Evolutionary conservation across 1,140 invertebrate genomes (phyloP).

Genomic region (Drosophila erecta): DNA sequence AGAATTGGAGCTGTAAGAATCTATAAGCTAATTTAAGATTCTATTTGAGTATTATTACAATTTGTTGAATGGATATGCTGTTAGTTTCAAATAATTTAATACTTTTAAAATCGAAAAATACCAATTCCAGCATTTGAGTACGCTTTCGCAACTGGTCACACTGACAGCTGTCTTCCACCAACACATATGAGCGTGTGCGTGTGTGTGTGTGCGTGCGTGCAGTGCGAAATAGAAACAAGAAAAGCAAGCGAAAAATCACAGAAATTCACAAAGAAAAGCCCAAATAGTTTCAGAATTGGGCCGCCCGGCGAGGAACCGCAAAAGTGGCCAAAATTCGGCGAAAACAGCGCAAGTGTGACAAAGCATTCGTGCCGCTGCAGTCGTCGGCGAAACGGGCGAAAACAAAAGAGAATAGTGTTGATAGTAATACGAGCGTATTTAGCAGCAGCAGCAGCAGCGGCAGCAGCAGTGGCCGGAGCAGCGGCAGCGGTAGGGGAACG

Average conservation of each 20-base stretch:
- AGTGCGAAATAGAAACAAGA: slow-evolving; percentile 39
- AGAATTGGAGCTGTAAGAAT: no score
- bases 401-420: slow-evolving; percentile 81
- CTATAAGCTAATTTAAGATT: no score
- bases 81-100: no score
- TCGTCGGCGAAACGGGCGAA: slow-evolving; percentile 70
- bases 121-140: neutral
- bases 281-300: slow-evolving; percentile 32
- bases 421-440: slow-evolving; percentile 71
- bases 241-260: slow-evolving; percentile 47
- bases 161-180: slow-evolving; percentile 24
- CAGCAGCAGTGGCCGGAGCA: slow-evolving; percentile 32
- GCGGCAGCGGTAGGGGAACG: slow-evolving; percentile 18
- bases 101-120: neutral
- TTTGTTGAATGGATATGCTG: no score
- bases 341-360: slow-evolving; percentile 80
- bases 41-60: no score
- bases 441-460: slow-evolving; percentile 55
- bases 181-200: slow-evolving; percentile 15
- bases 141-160: neutral
- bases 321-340: slow-evolving; percentile 81
- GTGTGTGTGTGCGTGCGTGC: slow-evolving; percentile 18
- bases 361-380: slow-evolving; percentile 68
- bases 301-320: slow-evolving; percentile 18
- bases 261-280: slow-evolving; percentile 27